A percentile compares a stretch with the other conserved stretches of the same genome.
Conservation (phyloP, 2,888 invertebrate genomes). For the Athalia rosae region DNA sequence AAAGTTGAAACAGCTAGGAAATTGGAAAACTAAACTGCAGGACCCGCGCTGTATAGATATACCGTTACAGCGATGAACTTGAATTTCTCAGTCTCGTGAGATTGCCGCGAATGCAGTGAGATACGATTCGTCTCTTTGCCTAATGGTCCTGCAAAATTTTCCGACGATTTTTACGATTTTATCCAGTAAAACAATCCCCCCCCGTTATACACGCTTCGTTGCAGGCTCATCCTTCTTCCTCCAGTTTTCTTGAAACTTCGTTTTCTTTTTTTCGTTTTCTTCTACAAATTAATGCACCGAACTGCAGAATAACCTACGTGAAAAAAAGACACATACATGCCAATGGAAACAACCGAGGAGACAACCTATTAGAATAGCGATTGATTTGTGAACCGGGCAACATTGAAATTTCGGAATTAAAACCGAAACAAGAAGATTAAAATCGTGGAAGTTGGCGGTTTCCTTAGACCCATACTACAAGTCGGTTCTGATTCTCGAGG, state of each 20-base stretch:
- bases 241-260: slow-evolving; percentile 8
- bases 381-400: no score
- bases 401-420: no score
- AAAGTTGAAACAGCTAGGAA: background rate
- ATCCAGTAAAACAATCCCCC: slow-evolving; percentile 11
- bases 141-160: slow-evolving; percentile 58
- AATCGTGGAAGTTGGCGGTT: no score
- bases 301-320: no score
- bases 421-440: no score
- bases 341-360: no score
- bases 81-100: background rate
- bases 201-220: no score
- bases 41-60: background rate
- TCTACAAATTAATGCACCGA: background rate
- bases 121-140: slow-evolving; percentile 53
- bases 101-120: background rate
- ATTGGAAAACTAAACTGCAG: slow-evolving; percentile 12
- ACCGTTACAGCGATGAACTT: background rate
- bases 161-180: slow-evolving; percentile 35
- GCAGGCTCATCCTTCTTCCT: background rate
- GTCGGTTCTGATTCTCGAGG: no score
- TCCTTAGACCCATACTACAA: no score
- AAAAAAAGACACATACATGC: no score
- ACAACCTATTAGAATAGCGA: no score
- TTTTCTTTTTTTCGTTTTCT: slow-evolving; percentile 29